Evolutionary conservation across 2,888 invertebrate genomes (phyloP).

Genomic region (Ichneumon xanthorius): DNA sequence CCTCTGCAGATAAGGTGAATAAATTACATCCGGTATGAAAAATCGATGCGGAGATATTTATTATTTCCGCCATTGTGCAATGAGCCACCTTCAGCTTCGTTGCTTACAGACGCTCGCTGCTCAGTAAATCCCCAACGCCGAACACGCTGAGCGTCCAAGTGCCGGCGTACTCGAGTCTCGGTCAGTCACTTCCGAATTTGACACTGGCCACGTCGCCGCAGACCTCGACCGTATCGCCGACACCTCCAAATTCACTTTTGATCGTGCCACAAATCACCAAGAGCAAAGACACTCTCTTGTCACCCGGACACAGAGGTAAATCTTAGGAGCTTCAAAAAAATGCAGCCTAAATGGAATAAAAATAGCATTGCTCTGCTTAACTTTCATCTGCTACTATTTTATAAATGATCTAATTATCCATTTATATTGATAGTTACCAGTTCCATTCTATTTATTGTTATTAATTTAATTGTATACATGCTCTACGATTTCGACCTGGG

Average conservation of each 20-base stretch:
- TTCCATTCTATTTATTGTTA: too few relatives aligned
- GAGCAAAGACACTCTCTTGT: slow-evolving; percentile 84
- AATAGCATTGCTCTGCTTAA: neutral
- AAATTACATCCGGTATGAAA: neutral
- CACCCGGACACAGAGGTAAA: slow-evolving; percentile 84
- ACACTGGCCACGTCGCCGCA: slow-evolving; percentile 84
- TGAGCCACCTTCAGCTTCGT: slow-evolving; percentile 33
- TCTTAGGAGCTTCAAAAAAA: slow-evolving; percentile 42
- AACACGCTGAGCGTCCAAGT: slow-evolving; percentile 92
- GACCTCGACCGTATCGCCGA: slow-evolving; percentile 83
- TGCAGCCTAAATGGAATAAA: neutral
- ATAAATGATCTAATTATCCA: neutral
- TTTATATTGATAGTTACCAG: too few relatives aligned
- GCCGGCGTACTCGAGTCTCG: slow-evolving; percentile 87
- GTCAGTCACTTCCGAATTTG: slow-evolving; percentile 93
- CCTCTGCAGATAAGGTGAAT: slow-evolving; percentile 81
- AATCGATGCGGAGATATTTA: neutral
- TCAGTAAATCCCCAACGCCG: slow-evolving; percentile 86
- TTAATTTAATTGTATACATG: too few relatives aligned
- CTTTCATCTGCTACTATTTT: neutral
- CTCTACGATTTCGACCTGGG: too few relatives aligned
- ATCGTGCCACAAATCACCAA: slow-evolving; percentile 85
- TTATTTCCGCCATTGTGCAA: slow-evolving; percentile 11
- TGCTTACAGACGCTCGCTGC: slow-evolving; percentile 81
- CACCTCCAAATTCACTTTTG: slow-evolving; percentile 84